Conservation (phyloP, 2,888 invertebrate genomes). For the Zygothrica quintamaculata region DNA sequence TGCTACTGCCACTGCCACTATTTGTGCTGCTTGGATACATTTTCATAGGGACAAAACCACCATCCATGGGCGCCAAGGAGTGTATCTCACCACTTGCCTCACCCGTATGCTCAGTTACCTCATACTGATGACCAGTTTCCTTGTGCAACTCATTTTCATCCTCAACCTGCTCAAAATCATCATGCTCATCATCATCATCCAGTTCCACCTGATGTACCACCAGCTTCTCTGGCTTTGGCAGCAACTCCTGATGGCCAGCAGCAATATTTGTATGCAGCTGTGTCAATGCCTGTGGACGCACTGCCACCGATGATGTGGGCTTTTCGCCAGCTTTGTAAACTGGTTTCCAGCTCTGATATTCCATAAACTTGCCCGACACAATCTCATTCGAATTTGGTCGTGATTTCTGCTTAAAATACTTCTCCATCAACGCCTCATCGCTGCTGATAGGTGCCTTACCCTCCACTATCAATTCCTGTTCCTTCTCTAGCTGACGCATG, state of each 20-base stretch:
- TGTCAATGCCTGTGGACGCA: conserved; percentile 73
- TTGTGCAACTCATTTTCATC: conserved; percentile 61
- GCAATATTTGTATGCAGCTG: conserved; percentile 76
- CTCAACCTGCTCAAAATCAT: conserved; percentile 56
- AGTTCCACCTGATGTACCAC: conserved; percentile 47
- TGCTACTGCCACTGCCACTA: background rate
- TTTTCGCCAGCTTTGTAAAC: conserved; percentile 65
- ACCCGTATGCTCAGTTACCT: conserved; percentile 82
- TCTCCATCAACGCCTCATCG: conserved; percentile 63
- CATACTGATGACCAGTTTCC: conserved; percentile 68
- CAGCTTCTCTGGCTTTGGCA: conserved; percentile 76
- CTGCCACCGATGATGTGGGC: conserved; percentile 61
- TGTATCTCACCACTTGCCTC: conserved; percentile 73
- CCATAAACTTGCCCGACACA: conserved; percentile 72
- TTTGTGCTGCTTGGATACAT: conserved; percentile 24
- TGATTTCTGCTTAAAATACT: conserved; percentile 58
- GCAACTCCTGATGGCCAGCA: conserved; percentile 53
- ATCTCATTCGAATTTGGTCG: conserved; percentile 57
- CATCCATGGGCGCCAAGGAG: conserved; percentile 48
- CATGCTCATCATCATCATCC: conserved; percentile 42
- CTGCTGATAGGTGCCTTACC: conserved; percentile 66
- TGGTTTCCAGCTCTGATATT: conserved; percentile 82
- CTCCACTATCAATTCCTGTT: conserved; percentile 82
- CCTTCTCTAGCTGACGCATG: conserved; percentile 76
- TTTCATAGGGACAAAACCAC: conserved; percentile 68